These are phyloP conservation scores for Drosophila kanekoi DNA, from an alignment of 2,888 invertebrate genomes.

Conservation along the genomic window DNA sequence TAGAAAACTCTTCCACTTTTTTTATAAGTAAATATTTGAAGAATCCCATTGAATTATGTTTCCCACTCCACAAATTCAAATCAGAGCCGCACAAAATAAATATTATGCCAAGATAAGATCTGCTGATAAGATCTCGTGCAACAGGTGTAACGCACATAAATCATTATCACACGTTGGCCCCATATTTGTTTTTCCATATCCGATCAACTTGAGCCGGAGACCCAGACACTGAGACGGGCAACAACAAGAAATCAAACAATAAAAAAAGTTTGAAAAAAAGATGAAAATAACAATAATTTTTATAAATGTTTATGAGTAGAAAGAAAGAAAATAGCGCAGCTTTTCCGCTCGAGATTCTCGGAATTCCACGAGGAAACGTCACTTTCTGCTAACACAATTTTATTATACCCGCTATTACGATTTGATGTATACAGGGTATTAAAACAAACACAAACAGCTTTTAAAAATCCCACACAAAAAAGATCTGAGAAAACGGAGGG, in stretches of 20 bases:
- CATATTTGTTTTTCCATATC: constrained; percentile 54
- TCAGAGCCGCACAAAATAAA: constrained; percentile 22
- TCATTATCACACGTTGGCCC: constrained; percentile 61
- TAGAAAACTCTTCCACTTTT: no score
- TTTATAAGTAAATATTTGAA: no score
- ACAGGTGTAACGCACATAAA: constrained; percentile 69
- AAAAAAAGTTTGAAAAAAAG: constrained; percentile 7
- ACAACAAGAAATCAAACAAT: constrained; percentile 16
- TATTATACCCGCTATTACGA: neutral
- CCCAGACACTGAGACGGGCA: constrained; percentile 11
- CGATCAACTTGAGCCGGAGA: constrained; percentile 1
- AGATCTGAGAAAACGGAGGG: constrained; percentile 63
- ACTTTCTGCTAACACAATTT: no score
- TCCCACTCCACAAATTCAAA: neutral
- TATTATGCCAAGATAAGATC: constrained; percentile 52
- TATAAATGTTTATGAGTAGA: neutral
- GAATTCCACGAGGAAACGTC: no score
- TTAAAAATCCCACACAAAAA: constrained; percentile 6
- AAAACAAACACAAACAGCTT: constrained; percentile 1
- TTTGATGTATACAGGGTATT: neutral
- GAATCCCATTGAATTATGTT: neutral
- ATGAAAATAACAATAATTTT: constrained; percentile 1
- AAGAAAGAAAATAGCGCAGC: neutral
- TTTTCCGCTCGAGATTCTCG: neutral
- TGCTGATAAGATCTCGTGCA: constrained; percentile 28